phyloP scores from a whole-genome alignment of 1,140 invertebrate genomes.

The Rhagoletis pomonella region DNA sequence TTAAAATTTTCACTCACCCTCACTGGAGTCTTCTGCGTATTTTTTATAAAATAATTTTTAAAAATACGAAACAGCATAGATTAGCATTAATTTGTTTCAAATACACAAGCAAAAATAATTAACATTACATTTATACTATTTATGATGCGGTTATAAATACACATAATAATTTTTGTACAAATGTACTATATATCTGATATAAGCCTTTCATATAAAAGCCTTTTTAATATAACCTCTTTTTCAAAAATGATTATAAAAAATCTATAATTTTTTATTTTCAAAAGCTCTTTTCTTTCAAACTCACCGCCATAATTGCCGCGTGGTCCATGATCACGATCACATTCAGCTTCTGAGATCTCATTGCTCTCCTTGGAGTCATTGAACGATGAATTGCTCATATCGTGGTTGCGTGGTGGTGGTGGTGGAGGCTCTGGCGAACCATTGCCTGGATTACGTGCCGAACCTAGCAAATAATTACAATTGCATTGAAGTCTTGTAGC shows the following conservation, averaged over 20 bases:
- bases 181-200: not conserved
- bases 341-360: conserved; percentile 94
- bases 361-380: conserved; percentile 94
- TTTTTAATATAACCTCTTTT: too few relatives aligned
- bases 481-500: conserved; percentile 1
- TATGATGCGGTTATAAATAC: not conserved
- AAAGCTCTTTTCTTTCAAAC: conserved; percentile 63
- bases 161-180: not conserved
- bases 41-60: conserved; percentile 32
- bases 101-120: not conserved
- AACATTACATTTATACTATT: not conserved
- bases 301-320: conserved; percentile 83
- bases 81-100: conserved; percentile 46
- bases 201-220: too few relatives aligned
- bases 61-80: conserved; percentile 19
- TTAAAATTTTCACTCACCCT: conserved; percentile 69
- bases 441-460: conserved; percentile 81
- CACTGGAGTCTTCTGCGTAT: conserved; percentile 71
- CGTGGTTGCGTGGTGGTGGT: conserved; percentile 84
- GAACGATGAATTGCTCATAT: conserved; percentile 84
- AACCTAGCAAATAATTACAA: conserved; percentile 74
- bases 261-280: conserved; percentile 1
- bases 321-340: conserved; percentile 88
- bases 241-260: too few relatives aligned
- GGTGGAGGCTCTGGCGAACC: conserved; percentile 88